phyloP scores from a whole-genome alignment of 2,888 invertebrate species.

The Elmis aenea region DNA sequence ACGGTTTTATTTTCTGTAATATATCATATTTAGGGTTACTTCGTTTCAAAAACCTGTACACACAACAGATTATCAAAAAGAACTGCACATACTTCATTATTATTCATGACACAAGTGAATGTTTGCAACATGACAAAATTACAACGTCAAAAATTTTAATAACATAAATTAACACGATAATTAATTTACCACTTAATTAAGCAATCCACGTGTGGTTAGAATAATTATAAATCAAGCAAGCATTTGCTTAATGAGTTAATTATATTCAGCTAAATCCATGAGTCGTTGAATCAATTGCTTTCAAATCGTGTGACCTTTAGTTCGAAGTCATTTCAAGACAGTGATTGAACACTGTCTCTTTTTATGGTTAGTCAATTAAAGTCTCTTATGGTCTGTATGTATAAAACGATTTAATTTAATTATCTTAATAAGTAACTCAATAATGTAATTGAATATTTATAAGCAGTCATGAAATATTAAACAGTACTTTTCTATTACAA shows the following conservation, averaged over 20 bases:
- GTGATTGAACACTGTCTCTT: slow-evolving; percentile 13
- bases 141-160: slow-evolving; percentile 7
- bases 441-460: too few relatives aligned
- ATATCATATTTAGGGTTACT: too few relatives aligned
- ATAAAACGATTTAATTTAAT: background rate
- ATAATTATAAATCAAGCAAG: slow-evolving; percentile 14
- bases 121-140: too few relatives aligned
- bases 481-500: too few relatives aligned
- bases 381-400: background rate
- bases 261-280: slow-evolving; percentile 11
- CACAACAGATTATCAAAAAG: too few relatives aligned
- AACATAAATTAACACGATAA: slow-evolving; percentile 8
- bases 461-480: too few relatives aligned
- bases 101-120: too few relatives aligned
- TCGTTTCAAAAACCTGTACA: too few relatives aligned
- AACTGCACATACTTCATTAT: too few relatives aligned
- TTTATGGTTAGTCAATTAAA: slow-evolving; percentile 10
- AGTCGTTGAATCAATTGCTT: slow-evolving; percentile 14
- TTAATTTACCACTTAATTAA: slow-evolving; percentile 14
- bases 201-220: slow-evolving; percentile 9
- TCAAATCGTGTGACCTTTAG: slow-evolving; percentile 13
- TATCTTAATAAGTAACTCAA: too few relatives aligned
- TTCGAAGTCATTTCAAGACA: slow-evolving; percentile 8
- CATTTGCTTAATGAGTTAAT: slow-evolving; percentile 16
- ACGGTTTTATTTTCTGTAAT: too few relatives aligned